Conservation (phyloP, 2,888 invertebrate species). For the Poecilus cupreus region DNA sequence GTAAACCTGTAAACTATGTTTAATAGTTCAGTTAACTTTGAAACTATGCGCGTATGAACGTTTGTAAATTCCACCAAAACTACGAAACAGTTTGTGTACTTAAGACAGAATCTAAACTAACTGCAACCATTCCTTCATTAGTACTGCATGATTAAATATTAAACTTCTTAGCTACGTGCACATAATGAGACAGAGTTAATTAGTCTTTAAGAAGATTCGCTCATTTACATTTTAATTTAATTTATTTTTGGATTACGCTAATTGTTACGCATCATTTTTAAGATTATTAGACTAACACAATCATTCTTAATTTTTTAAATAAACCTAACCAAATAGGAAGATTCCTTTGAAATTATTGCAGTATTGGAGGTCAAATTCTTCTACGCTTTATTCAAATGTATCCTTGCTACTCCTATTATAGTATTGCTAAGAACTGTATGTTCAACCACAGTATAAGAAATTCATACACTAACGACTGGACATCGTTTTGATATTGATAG, state of each 20-base stretch:
- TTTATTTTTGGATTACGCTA: not conserved
- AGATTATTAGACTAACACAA: not conserved
- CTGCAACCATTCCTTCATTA: not conserved
- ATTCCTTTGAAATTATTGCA: too few relatives aligned
- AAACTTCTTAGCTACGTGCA: not conserved
- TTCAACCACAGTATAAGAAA: too few relatives aligned
- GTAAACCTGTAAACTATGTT: not conserved
- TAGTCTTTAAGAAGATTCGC: not conserved
- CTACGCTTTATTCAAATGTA: too few relatives aligned
- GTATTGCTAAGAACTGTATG: too few relatives aligned
- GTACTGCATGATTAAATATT: slow-evolving; percentile 16
- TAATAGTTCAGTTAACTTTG: not conserved
- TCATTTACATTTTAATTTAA: not conserved
- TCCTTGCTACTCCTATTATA: too few relatives aligned
- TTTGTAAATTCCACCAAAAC: not conserved
- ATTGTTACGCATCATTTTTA: too few relatives aligned
- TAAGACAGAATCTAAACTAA: not conserved
- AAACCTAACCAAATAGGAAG: too few relatives aligned
- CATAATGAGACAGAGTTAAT: not conserved
- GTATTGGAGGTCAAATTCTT: too few relatives aligned
- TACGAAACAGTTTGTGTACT: not conserved
- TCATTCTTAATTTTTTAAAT: too few relatives aligned
- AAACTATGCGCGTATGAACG: not conserved
- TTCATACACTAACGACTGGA: too few relatives aligned
- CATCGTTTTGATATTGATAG: too few relatives aligned